Conservation (phyloP, 1,140 invertebrate species). For the Cyphomyrmex costatus region DNA sequence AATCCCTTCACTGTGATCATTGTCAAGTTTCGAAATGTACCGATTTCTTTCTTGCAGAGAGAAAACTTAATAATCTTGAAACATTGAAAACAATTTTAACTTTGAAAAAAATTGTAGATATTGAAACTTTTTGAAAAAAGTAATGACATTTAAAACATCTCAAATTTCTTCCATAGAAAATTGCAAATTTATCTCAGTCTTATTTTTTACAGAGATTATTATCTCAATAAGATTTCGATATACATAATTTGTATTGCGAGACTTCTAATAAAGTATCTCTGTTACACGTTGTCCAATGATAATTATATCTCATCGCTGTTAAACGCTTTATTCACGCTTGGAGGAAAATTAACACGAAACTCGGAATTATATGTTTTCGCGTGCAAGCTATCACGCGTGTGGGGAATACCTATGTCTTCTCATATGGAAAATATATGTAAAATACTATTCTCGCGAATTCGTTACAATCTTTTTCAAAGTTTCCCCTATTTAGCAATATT, state of each 20-base stretch:
- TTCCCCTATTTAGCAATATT: slow-evolving; percentile 1
- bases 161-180: neutral
- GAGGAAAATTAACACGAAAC: slow-evolving; percentile 47
- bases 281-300: slow-evolving; percentile 15
- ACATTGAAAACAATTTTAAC: too few species aligned
- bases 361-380: slow-evolving; percentile 53
- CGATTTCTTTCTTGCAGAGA: neutral
- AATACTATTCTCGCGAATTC: slow-evolving; percentile 22
- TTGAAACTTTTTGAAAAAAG: neutral
- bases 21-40: slow-evolving; percentile 15
- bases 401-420: slow-evolving; percentile 34
- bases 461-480: neutral
- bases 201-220: neutral
- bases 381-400: neutral
- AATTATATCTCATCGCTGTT: slow-evolving; percentile 26
- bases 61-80: too few species aligned
- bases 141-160: neutral
- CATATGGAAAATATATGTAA: slow-evolving; percentile 21
- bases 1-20: slow-evolving; percentile 44
- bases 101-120: neutral
- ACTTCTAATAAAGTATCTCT: slow-evolving; percentile 8
- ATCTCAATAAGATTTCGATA: slow-evolving; percentile 18
- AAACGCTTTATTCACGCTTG: slow-evolving; percentile 44
- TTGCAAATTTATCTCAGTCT: neutral
- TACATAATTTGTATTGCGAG: neutral